Percentiles rank a stretch among this genome's conserved stretches.
Conservation (phyloP, 2,888 invertebrate genomes). For the Nowickia ferox region DNA sequence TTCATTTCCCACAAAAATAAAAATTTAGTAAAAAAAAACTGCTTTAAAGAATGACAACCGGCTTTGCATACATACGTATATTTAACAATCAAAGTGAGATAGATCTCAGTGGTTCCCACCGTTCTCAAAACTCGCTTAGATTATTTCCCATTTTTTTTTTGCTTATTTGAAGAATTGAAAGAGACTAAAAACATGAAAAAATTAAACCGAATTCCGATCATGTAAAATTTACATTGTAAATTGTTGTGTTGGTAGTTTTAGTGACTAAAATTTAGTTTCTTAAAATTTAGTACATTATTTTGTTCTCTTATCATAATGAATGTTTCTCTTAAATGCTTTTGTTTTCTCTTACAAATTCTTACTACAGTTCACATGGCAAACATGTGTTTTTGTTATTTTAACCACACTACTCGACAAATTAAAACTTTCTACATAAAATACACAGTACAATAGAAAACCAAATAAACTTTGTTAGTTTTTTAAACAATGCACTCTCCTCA, state of each 20-base stretch:
- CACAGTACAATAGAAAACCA: too few species aligned
- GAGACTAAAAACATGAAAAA: neutral
- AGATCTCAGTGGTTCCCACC: neutral
- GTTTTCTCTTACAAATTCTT: neutral
- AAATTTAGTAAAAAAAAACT: constrained; percentile 4
- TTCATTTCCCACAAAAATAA: neutral
- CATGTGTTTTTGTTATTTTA: neutral
- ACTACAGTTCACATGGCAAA: constrained; percentile 1
- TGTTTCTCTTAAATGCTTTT: neutral
- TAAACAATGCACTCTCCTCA: too few species aligned
- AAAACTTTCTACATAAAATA: too few species aligned
- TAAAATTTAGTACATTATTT: too few species aligned
- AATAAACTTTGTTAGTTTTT: too few species aligned
- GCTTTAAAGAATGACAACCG: neutral
- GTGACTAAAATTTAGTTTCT: too few species aligned
- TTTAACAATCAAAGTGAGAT: neutral
- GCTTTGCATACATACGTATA: neutral
- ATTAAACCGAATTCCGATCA: neutral
- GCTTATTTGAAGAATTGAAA: neutral
- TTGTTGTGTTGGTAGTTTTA: neutral
- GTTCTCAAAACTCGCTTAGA: constrained; percentile 4
- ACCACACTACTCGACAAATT: neutral
- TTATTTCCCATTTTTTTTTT: neutral
- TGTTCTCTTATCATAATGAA: neutral
- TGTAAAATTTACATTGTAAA: neutral